Conservation (phyloP, 2,113 vertebrate genomes). For the Clupea harengus region DNA sequence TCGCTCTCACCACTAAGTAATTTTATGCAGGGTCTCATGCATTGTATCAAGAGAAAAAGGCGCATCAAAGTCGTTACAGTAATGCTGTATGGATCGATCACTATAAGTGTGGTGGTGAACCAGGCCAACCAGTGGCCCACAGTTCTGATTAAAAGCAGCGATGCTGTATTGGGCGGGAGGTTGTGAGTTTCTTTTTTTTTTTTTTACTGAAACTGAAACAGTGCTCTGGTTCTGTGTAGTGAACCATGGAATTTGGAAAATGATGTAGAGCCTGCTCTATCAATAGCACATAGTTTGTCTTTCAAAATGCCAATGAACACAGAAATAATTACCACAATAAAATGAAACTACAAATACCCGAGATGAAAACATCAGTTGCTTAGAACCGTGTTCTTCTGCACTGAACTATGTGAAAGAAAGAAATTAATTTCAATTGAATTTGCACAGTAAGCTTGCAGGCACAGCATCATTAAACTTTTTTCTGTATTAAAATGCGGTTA, state of each 20-base stretch:
- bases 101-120: not conserved
- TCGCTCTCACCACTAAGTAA: slow-evolving; percentile 8
- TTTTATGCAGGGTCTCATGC: slow-evolving; percentile 4
- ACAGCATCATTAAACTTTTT: not conserved
- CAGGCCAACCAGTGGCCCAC: not conserved
- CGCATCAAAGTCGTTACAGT: not conserved
- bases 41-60: not conserved
- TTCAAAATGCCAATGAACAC: slow-evolving; percentile 16
- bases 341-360: not conserved
- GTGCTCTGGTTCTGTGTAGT: not conserved
- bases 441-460: not conserved
- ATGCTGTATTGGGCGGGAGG: not conserved
- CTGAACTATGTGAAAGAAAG: not conserved
- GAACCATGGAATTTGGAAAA: not conserved
- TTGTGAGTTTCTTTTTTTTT: not conserved
- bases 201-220: not conserved
- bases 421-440: not conserved
- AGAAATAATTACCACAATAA: not conserved
- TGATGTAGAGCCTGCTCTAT: not conserved
- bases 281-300: slow-evolving; percentile 11
- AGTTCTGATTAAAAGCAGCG: not conserved
- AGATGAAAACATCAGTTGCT: not conserved
- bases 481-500: not conserved
- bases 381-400: not conserved
- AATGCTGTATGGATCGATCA: not conserved